Conservation (phyloP, 2,797 vertebrate genomes). For the Darevskia nairensis region DNA sequence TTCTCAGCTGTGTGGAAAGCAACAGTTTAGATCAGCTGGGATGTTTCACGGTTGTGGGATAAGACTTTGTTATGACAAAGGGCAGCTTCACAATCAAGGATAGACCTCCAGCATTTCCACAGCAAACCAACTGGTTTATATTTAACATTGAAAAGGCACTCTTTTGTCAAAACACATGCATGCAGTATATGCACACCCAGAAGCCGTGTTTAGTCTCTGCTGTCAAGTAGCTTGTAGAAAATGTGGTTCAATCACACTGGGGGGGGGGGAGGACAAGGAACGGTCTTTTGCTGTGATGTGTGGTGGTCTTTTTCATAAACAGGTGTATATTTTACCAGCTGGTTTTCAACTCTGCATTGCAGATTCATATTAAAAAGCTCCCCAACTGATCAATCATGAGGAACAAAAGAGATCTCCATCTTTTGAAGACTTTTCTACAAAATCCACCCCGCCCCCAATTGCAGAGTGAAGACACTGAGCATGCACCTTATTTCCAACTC, state of each 20-base stretch:
- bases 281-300: background rate
- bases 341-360: slow-evolving; percentile 73
- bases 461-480: slow-evolving; percentile 72
- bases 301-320: background rate
- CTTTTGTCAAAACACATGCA: background rate
- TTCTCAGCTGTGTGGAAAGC: slow-evolving; percentile 15
- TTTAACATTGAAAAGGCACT: background rate
- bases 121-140: background rate
- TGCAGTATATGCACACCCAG: background rate
- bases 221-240: background rate
- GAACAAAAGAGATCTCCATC: background rate
- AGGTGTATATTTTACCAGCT: slow-evolving; percentile 21
- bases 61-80: background rate
- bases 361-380: slow-evolving; percentile 98
- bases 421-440: slow-evolving; percentile 46
- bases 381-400: slow-evolving; percentile 81
- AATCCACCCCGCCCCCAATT: slow-evolving; percentile 48
- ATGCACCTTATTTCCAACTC: slow-evolving; percentile 75
- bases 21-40: slow-evolving; percentile 4
- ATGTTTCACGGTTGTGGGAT: background rate
- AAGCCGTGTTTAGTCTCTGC: background rate
- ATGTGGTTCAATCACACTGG: background rate
- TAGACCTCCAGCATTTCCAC: background rate
- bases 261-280: background rate
- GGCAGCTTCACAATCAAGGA: no score